Evolutionary conservation across 2,888 invertebrate species (phyloP), one percentile per base, ranked within the genome.

Genomic region (Fissipunctia ypsillon): DNA sequence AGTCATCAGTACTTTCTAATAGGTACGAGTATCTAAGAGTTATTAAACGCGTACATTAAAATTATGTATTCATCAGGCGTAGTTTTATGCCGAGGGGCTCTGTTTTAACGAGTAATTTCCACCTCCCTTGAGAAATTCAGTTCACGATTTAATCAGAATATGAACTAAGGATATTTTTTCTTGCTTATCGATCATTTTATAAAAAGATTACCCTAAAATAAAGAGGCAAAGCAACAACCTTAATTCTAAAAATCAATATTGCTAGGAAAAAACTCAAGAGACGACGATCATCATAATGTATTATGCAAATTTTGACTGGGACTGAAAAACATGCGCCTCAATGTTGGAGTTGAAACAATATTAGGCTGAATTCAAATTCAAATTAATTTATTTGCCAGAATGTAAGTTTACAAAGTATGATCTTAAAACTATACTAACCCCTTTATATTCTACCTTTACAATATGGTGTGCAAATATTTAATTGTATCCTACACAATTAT

Each of bases 11-110:
- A 71, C 60, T 66, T 73, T 75, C 38, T 80, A 76, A 81, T 80
- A 75, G 70, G 67, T 71, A n/a, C n/a, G n/a, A n/a, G n/a, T n/a
- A 73, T 84, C 64, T 76, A 76, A 78, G 65, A 69, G 79, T 69
- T 84, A 87, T 87, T 83, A 87, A 84, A 73, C 57, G 85, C 54
- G 67, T 57, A 80, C 68, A 88, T 90, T 89, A 80, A 89, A 90
- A 92, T 93, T 91, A 90, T 84, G 85, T 90, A 94, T 93, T 94
- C 94, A 85, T 66, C 76, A 74, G 85, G 85, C 88, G 91, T 90
- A 88, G 86, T 86, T 85, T 81, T 81, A 81, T 79, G 89, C 76
- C 64, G 76, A 74, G 78, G 84, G 83, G 84, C 84, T 87, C 80
- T 86, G 83, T 86, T 89, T 88, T 87, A 90, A 87, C 86, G 89